phyloP scores from a whole-genome alignment of 2,113 vertebrate genomes.

The Cairina moschata region DNA sequence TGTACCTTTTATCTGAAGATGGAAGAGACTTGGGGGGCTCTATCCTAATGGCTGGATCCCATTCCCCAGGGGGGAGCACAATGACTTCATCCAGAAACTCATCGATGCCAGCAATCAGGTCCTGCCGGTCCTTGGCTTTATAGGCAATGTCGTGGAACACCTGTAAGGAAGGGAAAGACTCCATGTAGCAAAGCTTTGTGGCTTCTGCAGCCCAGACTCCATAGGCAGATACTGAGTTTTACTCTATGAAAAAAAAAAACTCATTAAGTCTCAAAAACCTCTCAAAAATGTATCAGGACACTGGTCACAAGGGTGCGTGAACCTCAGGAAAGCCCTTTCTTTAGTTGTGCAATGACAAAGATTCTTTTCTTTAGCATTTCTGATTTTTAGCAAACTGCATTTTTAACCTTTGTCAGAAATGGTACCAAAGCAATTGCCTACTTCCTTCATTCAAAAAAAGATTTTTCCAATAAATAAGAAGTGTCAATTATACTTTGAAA shows the following conservation, averaged over 20 bases:
- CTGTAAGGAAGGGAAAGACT: constrained; percentile 65
- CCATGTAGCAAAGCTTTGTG: neutral
- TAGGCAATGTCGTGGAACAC: constrained; percentile 98
- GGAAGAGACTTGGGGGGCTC: constrained; percentile 96
- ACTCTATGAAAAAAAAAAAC: neutral
- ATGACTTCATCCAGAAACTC: constrained; percentile 99
- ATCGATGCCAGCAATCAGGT: constrained; percentile 95
- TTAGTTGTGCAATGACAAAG: accelerated
- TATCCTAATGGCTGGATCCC: constrained; percentile 98
- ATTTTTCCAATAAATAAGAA: neutral
- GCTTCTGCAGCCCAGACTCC: neutral
- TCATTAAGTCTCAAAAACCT: neutral
- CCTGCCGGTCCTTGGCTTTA: constrained; percentile 95
- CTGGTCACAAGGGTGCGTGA: neutral
- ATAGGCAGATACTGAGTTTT: neutral
- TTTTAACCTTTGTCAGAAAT: neutral
- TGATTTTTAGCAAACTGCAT: neutral
- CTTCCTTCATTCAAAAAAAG: neutral
- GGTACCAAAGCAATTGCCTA: neutral
- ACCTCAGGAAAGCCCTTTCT: neutral
- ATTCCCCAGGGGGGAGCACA: constrained; percentile 96
- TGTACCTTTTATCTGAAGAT: constrained; percentile 95
- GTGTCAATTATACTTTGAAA: neutral
- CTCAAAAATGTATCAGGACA: neutral
- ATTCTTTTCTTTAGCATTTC: neutral